Conservation (phyloP, 2,113 vertebrate species). For the Cathartes aura region DNA sequence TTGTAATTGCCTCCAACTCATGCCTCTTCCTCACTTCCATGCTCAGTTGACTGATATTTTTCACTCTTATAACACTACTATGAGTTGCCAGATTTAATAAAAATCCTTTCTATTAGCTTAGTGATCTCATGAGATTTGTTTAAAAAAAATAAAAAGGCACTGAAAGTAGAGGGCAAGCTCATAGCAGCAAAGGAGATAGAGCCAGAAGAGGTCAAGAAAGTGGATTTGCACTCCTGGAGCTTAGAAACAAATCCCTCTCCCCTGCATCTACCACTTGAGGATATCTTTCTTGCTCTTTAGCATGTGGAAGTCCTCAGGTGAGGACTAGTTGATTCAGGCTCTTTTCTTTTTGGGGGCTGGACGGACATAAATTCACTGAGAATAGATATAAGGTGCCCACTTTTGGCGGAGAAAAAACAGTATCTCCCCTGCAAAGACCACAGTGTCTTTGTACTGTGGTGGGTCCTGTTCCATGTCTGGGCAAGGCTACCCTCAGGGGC, state of each 20-base stretch:
- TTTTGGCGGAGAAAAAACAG: neutral
- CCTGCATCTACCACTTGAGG: neutral
- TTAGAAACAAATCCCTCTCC: neutral
- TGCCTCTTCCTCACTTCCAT: neutral
- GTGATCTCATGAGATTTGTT: neutral
- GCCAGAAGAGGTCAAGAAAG: neutral
- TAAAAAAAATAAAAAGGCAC: neutral
- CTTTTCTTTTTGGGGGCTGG: neutral
- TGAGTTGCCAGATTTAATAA: conserved; percentile 10
- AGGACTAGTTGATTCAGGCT: neutral
- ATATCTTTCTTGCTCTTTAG: neutral
- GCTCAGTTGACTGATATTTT: neutral
- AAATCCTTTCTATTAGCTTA: conserved; percentile 6
- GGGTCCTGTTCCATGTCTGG: neutral
- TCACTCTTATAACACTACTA: neutral
- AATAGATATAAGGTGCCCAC: neutral
- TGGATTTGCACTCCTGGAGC: neutral
- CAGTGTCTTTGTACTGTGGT: neutral
- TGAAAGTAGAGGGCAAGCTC: neutral
- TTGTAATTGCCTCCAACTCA: conserved; percentile 6
- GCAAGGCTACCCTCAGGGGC: neutral
- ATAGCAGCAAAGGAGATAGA: neutral
- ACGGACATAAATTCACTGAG: neutral
- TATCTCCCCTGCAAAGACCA: neutral
- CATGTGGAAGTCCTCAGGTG: neutral